Conservation (phyloP, 2,888 invertebrate genomes). For the Blastobasis adustella region DNA sequence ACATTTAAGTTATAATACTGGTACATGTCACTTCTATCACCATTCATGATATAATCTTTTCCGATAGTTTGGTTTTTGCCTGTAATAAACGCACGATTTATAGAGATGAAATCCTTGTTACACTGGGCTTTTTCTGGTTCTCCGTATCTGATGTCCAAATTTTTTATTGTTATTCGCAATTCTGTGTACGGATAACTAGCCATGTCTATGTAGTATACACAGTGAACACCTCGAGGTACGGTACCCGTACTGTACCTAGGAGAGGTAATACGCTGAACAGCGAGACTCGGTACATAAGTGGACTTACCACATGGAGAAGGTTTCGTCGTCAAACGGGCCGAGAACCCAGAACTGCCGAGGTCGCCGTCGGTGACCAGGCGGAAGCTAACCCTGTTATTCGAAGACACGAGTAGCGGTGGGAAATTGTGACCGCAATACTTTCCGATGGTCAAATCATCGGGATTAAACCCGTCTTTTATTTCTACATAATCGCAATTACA, state of each 20-base stretch:
- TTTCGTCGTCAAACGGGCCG: constrained; percentile 67
- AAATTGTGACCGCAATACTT: constrained; percentile 79
- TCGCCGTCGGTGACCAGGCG: constrained; percentile 79
- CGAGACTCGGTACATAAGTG: constrained; percentile 21
- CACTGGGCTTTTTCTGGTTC: constrained; percentile 30
- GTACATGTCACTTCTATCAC: constrained; percentile 24
- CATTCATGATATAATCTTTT: constrained; percentile 36
- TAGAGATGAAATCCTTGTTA: constrained; percentile 26
- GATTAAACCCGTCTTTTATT: constrained; percentile 82
- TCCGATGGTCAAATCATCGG: constrained; percentile 78
- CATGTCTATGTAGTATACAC: constrained; percentile 38
- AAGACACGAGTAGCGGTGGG: constrained; percentile 75
- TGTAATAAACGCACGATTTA: not conserved
- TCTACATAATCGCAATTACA: constrained; percentile 86
- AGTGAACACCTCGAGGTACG: constrained; percentile 48
- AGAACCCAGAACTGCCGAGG: constrained; percentile 78
- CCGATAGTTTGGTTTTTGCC: constrained; percentile 27
- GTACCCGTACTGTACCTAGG: constrained; percentile 43
- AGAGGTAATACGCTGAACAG: constrained; percentile 34
- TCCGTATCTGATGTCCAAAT: constrained; percentile 39
- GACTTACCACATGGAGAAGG: constrained; percentile 49
- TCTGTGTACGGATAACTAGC: constrained; percentile 15
- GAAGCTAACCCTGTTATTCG: constrained; percentile 77
- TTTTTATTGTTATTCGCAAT: constrained; percentile 36
- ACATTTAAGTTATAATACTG: constrained; percentile 22